Evolutionary conservation across 2,797 vertebrate genomes (phyloP).

Genomic region (Cuniculus paca): DNA sequence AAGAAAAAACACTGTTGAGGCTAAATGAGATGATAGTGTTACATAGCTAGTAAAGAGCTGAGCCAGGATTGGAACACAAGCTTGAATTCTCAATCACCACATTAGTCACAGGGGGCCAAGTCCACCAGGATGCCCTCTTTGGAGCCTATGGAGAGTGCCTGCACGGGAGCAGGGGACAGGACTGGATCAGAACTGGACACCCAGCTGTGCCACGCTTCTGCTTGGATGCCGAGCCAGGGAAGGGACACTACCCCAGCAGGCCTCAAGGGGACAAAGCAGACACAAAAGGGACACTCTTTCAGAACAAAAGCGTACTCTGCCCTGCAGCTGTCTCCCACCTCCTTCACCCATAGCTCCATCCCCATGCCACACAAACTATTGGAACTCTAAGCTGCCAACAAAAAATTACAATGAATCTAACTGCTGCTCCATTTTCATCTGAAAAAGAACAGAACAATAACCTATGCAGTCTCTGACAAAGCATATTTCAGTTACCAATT

Average conservation of each 20-base stretch:
- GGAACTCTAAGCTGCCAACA: background rate
- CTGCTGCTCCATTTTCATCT: constrained; percentile 5
- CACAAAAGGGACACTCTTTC: constrained; percentile 77
- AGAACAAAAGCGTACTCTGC: constrained; percentile 50
- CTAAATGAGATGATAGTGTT: background rate
- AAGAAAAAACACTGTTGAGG: background rate
- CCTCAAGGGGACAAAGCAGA: constrained; percentile 43
- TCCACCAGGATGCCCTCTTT: background rate
- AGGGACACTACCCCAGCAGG: background rate
- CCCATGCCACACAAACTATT: constrained; percentile 15
- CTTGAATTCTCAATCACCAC: background rate
- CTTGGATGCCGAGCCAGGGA: background rate
- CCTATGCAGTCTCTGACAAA: constrained; percentile 41
- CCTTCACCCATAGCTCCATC: constrained; percentile 32
- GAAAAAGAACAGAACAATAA: constrained; percentile 57
- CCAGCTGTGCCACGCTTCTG: background rate
- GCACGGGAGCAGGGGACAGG: background rate
- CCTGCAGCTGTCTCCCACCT: constrained; percentile 68
- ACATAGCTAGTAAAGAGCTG: background rate
- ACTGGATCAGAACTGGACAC: background rate
- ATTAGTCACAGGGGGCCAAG: background rate
- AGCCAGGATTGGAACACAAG: background rate
- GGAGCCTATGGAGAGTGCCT: background rate
- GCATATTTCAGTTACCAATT: constrained; percentile 38
- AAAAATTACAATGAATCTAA: constrained; percentile 35